Percentiles rank a stretch among this genome's conserved stretches.
Conservation (phyloP, 2,113 vertebrate genomes). For the Rattus rattus region DNA sequence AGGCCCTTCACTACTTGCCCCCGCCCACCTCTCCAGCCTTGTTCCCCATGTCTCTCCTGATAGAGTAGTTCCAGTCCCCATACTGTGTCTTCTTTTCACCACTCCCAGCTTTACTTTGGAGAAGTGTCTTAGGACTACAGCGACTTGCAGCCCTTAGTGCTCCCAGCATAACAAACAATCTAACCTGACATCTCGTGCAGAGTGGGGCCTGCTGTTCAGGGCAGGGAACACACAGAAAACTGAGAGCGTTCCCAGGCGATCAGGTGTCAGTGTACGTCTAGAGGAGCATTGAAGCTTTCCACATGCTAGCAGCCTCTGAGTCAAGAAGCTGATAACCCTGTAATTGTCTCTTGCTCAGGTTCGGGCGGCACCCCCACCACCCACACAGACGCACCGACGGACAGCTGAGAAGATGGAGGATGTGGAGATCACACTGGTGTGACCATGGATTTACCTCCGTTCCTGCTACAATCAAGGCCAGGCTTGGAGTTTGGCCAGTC, state of each 20-base stretch:
- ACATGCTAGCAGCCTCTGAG: neutral
- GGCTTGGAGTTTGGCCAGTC: conserved; percentile 79
- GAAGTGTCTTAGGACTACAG: neutral
- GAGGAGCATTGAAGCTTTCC: neutral
- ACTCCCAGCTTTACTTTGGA: conserved; percentile 8
- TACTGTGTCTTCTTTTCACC: neutral
- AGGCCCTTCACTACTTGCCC: neutral
- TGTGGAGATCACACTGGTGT: conserved; percentile 98
- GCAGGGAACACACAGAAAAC: neutral
- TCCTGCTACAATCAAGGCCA: conserved; percentile 85
- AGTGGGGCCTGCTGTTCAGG: neutral
- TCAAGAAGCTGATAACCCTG: conserved; percentile 6
- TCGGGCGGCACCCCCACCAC: conserved; percentile 96
- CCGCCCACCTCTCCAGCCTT: neutral
- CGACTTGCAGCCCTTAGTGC: neutral
- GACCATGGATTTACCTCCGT: conserved; percentile 74
- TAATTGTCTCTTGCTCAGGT: conserved; percentile 88
- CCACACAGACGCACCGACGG: conserved; percentile 93
- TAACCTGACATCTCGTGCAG: neutral
- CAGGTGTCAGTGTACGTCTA: neutral
- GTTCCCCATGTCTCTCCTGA: neutral
- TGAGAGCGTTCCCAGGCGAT: neutral
- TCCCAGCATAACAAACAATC: conserved; percentile 2
- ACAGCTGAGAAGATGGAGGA: conserved; percentile 95
- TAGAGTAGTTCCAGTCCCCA: neutral